Conservation (phyloP, 2,113 vertebrate genomes). For the Protobothrops mucrosquamatus region DNA sequence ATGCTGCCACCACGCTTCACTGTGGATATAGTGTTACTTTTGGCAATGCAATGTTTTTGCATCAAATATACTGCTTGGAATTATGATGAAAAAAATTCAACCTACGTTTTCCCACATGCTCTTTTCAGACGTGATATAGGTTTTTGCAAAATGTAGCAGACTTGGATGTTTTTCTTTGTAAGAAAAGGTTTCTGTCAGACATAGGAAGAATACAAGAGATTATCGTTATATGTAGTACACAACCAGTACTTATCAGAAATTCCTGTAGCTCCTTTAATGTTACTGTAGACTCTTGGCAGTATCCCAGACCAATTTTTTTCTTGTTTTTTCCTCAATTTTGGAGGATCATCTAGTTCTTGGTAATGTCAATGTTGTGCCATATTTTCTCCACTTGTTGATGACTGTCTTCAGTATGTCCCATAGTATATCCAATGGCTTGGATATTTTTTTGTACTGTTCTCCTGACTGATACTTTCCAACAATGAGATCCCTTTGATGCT, state of each 20-base stretch:
- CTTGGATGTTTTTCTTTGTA: too few species aligned
- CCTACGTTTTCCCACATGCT: too few species aligned
- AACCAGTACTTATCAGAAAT: neutral
- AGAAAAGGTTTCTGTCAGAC: too few species aligned
- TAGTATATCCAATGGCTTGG: neutral
- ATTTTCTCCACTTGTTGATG: neutral
- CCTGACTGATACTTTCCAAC: neutral
- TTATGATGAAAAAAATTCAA: too few species aligned
- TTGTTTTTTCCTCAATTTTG: neutral
- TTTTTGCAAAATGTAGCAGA: too few species aligned
- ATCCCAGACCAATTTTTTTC: neutral
- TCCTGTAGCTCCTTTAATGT: neutral
- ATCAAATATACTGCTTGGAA: neutral
- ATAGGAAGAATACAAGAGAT: too few species aligned
- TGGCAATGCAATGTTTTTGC: neutral
- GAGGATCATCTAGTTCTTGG: neutral
- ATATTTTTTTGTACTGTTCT: neutral
- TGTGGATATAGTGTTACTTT: too few species aligned
- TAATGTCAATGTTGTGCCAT: neutral
- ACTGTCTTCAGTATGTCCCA: neutral
- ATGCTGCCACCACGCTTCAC: too few species aligned
- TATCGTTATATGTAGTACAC: neutral
- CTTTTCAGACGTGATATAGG: too few species aligned
- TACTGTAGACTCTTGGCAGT: neutral
- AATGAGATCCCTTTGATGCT: neutral